Conservation (phyloP, 2,113 vertebrate genomes). For the Mustelus asterias region DNA sequence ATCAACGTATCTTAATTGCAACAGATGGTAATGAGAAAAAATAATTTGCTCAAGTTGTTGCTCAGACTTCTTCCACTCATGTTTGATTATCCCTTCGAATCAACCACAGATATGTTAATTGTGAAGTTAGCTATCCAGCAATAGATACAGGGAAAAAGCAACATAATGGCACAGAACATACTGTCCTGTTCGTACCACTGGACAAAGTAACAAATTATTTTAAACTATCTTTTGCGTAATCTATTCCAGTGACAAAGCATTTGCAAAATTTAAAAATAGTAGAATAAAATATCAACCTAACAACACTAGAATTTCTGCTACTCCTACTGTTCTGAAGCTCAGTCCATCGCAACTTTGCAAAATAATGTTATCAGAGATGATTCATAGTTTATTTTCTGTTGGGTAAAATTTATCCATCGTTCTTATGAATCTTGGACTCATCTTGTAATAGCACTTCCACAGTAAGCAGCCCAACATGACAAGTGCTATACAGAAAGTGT, state of each 20-base stretch:
- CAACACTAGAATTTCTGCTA: neutral
- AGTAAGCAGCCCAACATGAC: neutral
- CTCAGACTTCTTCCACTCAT: neutral
- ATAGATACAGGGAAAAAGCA: neutral
- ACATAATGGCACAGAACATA: neutral
- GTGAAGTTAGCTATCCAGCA: neutral
- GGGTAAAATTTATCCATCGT: neutral
- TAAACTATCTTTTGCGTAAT: neutral
- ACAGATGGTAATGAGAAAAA: neutral
- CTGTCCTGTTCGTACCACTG: neutral
- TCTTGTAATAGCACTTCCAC: neutral
- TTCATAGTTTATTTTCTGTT: neutral
- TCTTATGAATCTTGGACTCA: neutral
- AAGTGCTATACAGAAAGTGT: neutral
- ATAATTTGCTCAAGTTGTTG: neutral
- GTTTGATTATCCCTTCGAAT: neutral
- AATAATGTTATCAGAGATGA: neutral
- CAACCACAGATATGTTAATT: neutral
- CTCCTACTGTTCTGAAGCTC: neutral
- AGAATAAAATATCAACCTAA: neutral
- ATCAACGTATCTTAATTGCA: neutral
- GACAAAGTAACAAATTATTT: neutral
- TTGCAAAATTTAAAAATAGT: neutral
- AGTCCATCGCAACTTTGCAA: neutral
- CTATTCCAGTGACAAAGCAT: neutral